Base-by-base conservation (phyloP, 2,797 vertebrate genomes). In the Enteromius anoplus region DNA sequence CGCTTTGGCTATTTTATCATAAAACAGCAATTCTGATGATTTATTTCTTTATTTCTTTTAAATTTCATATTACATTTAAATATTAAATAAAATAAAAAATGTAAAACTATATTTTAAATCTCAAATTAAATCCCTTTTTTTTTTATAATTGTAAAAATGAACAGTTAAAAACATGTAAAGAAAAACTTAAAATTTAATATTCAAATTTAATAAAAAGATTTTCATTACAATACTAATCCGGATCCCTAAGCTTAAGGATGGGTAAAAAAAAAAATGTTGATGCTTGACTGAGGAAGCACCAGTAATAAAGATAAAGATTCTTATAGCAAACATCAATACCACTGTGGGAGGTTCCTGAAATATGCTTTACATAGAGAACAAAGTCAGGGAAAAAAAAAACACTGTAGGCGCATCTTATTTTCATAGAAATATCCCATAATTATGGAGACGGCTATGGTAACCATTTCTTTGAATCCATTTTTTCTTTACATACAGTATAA, bases 381-480 rank as follows among this genome's bases (percentile, higher is more conserved):
- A 15, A 5, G 17, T 73, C 32, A 51, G 14, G 14, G 17, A 37
- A 81, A 81, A 37, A 47, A 47, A 3, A 3, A 37, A 37, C 55
- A 64, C 4, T 37, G n/a, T 5, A 32, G 29, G 19, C 55, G 37
- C 42, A 65, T 66, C 47, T 66, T n/a, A 26, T 42, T 75, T 82
- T 53, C 29, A 75, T 34, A 64, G 58, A 64, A 64, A 65, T 51
- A 37, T 75, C 47, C 60, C 1, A 2, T 32, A 82, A 75, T 75
- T 75, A 82, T 6, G n/a, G n/a, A 3, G 45, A 42, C n/a, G 42
- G 19, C 71, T 45, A 53, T 0, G 17, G 32, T 29, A 26, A 42
- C 34, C 0, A 6, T 75, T 75, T 66, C 60, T 45, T 15, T 0
- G 32, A 75, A 82, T 29, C n/a, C 37, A 10, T 23, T 75, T 64